Evolutionary conservation across 2,113 vertebrate genomes (phyloP).

Genomic region (Epinephelus cyanopodus): DNA sequence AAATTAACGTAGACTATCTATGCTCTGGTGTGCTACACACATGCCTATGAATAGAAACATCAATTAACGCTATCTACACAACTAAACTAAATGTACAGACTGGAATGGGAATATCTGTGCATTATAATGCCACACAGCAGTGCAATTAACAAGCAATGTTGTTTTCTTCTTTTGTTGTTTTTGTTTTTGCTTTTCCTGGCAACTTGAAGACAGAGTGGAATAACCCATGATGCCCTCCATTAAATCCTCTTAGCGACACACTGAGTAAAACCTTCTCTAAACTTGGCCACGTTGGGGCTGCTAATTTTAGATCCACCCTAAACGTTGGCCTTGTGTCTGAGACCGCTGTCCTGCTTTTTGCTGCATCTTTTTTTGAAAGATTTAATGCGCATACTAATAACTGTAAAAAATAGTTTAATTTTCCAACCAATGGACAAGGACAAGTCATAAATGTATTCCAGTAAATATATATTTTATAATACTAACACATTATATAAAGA

Average conservation of each 20-base stretch:
- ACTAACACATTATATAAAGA: neutral
- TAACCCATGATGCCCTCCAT: neutral
- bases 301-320: conserved; percentile 20
- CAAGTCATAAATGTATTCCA: neutral
- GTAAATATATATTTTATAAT: too few species aligned
- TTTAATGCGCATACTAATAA: neutral
- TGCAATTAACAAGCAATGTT: neutral
- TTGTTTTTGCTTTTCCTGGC: neutral
- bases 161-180: neutral
- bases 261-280: conserved; percentile 12
- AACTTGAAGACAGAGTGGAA: neutral
- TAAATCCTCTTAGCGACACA: conserved; percentile 33
- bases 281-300: neutral
- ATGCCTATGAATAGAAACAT: neutral
- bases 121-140: neutral
- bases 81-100: neutral
- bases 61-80: neutral
- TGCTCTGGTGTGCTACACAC: neutral
- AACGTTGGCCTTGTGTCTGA: neutral
- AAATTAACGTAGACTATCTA: neutral
- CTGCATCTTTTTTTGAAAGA: neutral
- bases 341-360: neutral
- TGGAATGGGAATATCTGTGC: neutral
- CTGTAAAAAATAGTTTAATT: neutral
- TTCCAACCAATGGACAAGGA: neutral